Percentiles rank a stretch among this genome's conserved stretches.
Evolutionary conservation across 1,140 invertebrate species (phyloP).

Genomic region (Drosophila carrolli): DNA sequence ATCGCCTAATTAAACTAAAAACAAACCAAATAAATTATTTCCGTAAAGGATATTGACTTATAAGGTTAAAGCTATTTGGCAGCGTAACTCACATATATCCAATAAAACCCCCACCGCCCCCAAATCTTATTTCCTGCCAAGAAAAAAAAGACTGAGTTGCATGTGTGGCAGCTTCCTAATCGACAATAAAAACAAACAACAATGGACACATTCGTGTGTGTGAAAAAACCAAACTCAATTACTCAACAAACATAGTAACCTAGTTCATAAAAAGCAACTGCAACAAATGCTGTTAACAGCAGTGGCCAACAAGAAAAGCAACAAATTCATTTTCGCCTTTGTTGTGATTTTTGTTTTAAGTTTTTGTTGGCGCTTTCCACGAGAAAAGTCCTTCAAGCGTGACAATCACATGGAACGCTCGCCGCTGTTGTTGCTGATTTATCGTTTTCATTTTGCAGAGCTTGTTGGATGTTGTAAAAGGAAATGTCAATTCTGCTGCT

Average conservation of each 20-base stretch:
- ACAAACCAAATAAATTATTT: not conserved
- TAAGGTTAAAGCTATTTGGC: conserved; percentile 16
- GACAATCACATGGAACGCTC: conserved; percentile 76
- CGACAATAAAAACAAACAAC: conserved; percentile 38
- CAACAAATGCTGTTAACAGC: conserved; percentile 75
- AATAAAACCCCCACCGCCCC: not conserved
- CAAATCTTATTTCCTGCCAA: conserved; percentile 32
- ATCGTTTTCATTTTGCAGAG: conserved; percentile 80
- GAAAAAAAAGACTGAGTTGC: conserved; percentile 53
- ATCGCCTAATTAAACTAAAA: conserved; percentile 9
- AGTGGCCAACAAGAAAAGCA: conserved; percentile 76
- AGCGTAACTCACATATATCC: conserved; percentile 14
- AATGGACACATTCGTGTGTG: conserved; percentile 69
- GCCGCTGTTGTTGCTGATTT: conserved; percentile 67
- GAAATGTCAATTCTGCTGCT: conserved; percentile 79
- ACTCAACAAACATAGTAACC: conserved; percentile 83
- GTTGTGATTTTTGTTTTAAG: conserved; percentile 43
- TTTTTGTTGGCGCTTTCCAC: conserved; percentile 60
- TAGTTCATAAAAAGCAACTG: conserved; percentile 73
- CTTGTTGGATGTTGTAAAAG: conserved; percentile 81
- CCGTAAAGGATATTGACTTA: conserved; percentile 16
- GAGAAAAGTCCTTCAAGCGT: conserved; percentile 80
- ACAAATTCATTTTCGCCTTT: conserved; percentile 82
- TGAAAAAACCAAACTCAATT: conserved; percentile 81
- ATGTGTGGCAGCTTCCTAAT: conserved; percentile 77